Percentiles rank a stretch among this genome's conserved stretches.
phyloP scores from a whole-genome alignment of 2,888 invertebrate genomes.

The Glyphotaelius pellucidus region DNA sequence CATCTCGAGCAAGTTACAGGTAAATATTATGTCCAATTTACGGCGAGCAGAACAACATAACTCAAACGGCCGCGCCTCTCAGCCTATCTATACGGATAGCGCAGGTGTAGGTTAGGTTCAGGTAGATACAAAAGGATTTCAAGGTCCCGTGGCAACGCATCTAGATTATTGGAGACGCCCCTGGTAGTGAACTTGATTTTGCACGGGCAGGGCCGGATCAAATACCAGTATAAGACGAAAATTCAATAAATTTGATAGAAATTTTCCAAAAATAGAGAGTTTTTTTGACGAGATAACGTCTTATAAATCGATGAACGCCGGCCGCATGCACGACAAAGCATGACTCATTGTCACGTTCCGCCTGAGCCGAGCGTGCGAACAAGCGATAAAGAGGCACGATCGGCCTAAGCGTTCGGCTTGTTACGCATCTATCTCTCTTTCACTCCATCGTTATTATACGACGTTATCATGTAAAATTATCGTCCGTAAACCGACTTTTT shows the following conservation, averaged over 20 bases:
- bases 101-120: neutral
- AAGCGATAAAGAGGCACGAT: too few species aligned
- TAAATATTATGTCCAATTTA: neutral
- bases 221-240: neutral
- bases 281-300: too few species aligned
- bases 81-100: neutral
- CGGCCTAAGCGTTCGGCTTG: too few species aligned
- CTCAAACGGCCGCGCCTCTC: neutral
- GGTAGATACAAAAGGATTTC: neutral
- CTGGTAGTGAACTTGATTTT: neutral
- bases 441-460: too few species aligned
- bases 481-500: too few species aligned
- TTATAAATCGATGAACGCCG: too few species aligned
- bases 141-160: neutral
- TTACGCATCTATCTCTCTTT: too few species aligned
- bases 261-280: too few species aligned
- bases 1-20: neutral
- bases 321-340: too few species aligned
- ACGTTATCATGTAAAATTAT: too few species aligned
- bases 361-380: too few species aligned
- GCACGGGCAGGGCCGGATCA: neutral
- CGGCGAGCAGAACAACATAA: neutral
- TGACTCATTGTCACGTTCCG: too few species aligned
- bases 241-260: neutral
- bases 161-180: neutral